phyloP scores from a whole-genome alignment of 2,888 invertebrate species.

The Synanthedon andrenaeformis region DNA sequence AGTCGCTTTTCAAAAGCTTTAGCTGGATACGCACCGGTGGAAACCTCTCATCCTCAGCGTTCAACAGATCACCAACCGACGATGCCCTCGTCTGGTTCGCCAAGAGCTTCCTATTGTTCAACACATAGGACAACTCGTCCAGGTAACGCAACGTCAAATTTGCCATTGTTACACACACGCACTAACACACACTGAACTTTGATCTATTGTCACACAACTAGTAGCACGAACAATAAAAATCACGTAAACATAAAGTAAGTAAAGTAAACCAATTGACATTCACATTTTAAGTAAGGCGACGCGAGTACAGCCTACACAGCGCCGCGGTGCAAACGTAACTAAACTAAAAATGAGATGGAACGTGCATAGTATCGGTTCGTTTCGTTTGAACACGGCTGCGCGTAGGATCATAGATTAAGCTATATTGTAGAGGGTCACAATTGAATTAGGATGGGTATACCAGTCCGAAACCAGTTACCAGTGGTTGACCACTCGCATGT shows the following conservation, averaged over 20 bases:
- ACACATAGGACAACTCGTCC: constrained; percentile 63
- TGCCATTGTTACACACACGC: constrained; percentile 34
- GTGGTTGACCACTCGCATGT: too few relatives aligned
- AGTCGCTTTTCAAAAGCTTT: too few relatives aligned
- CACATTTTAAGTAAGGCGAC: constrained; percentile 8
- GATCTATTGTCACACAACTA: constrained; percentile 8
- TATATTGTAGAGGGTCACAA: neutral
- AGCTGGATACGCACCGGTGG: constrained; percentile 35
- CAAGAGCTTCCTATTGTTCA: constrained; percentile 54
- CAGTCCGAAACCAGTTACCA: too few relatives aligned
- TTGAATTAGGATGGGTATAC: too few relatives aligned
- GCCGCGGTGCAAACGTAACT: constrained; percentile 39
- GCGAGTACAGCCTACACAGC: constrained; percentile 13
- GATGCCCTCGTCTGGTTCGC: constrained; percentile 57
- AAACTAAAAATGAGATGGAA: constrained; percentile 4
- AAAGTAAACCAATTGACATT: constrained; percentile 1
- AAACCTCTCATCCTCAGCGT: constrained; percentile 53
- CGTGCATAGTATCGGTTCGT: too few relatives aligned
- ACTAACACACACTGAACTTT: neutral
- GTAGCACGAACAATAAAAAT: constrained; percentile 10
- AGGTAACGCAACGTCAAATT: constrained; percentile 62
- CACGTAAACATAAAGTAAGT: constrained; percentile 33
- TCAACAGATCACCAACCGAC: constrained; percentile 62
- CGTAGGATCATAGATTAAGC: neutral
- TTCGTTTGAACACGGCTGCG: neutral